Base-by-base conservation (phyloP, 2,797 vertebrate species). In the Silurus aristotelis region DNA sequence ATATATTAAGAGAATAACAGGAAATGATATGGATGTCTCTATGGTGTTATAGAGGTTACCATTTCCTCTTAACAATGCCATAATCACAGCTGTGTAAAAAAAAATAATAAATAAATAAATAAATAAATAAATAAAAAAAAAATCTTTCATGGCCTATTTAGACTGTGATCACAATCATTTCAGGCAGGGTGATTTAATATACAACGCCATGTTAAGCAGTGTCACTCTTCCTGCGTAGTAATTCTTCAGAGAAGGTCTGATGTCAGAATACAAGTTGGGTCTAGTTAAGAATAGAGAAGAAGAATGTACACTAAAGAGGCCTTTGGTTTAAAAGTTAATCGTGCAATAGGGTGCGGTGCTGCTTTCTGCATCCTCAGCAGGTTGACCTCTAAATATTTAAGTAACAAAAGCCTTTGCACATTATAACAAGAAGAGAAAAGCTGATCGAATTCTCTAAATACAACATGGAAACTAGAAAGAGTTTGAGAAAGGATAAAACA, bases 1-100 rank as follows among this genome's bases (percentile, higher is more conserved):
- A 70, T 19, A 27, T 25, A 73, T 72, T 48, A 67, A 68, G 48
- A 85, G 48, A 60, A 56, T n/a, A 68, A 71, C 58, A 81, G 55
- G 66, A 83, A 52, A 68, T 12, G 13, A 83, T 31, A 27, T 15
- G 1, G 52, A 78, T 5, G 6, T 14, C 76, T 43, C 75, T 5
- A n/a, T 1, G 25, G 25, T 12, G 20, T 61, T 78, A 78, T 13
- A 60, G 56, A 77, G 0, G 48, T 5, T 56, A 77, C 58, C 55
- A 15, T 60, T 78, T 60, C 55, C 73, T 76, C 52, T 58, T 55
- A 56, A 72, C 17, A 70, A 14, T 27, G 12, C 3, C 10, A 7
- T 13, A 71, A 9, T 77, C 25, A 31, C 52, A 58, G 73, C 73
- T 14, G 31, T 56, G 8, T 27, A 3, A 1, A 48, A 48, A 48